Base-by-base conservation (phyloP, 2,797 vertebrate species). In the Lepus townsendii region DNA sequence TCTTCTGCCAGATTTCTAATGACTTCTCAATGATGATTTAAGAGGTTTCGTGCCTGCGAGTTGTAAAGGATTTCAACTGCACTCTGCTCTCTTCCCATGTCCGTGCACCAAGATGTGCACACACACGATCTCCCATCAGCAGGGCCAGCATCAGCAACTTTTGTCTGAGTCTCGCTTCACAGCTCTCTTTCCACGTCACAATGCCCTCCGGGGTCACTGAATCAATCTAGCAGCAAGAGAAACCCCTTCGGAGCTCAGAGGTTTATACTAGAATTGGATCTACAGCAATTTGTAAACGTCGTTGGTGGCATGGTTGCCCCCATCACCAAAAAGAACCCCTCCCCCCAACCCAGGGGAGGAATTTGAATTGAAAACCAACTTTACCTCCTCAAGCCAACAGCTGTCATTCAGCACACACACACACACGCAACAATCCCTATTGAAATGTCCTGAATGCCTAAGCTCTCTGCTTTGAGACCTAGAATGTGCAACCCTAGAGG, bases 21-120 rank as follows among this genome's bases (percentile, higher is more conserved):
- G 99, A 99, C 98, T 99, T 99, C 99, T 98, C 98, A 98, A 98
- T 99, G 99, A 98, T 98, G 99, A 99, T 99, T 99, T 99, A 98
- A 95, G 96, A 97, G 98, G 93, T 78, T 98, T 97, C 88, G 75
- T 96, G 92, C 89, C 92, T 96, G 7, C 52, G 32, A 8, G 8
- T 96, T 96, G 97, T 97, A 97, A 98, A 98, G 95, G 97, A 96
- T 96, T 98, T 97, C 97, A 78, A 88, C 93, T 94, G 0, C 9
- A 50, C 87, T 93, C 72, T 76, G 30, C 87, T 85, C 84, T 80
- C 30, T 1, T 60, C 50, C 85, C 11, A 2, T 14, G 38, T 62
- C 76, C 71, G 27, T 60, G 38, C n/a, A 22, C 86, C 0, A 0
- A 66, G 12, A 17, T 2, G 17, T 22, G 32, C 2, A 8, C 62